Base-by-base conservation (phyloP, 1,140 invertebrate genomes). In the Pseudomyrmex sp. region DNA sequence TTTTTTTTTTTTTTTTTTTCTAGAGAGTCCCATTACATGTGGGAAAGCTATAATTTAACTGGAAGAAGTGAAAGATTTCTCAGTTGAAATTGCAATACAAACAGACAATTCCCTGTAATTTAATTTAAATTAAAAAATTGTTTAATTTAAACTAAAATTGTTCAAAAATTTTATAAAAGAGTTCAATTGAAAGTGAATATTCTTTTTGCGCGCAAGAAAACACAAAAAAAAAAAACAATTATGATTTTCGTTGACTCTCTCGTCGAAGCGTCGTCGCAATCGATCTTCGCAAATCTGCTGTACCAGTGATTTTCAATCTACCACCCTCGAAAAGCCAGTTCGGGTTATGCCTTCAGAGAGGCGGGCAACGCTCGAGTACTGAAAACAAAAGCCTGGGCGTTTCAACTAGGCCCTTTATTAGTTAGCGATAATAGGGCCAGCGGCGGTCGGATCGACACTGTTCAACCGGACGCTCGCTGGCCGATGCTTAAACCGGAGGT, bases 321-420 rank as follows among this genome's bases (percentile, higher is more conserved):
- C 35, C 35, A 35, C 62, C 26, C 46, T 56, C 26, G 62, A 65
- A 72, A 61, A 59, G 52, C 74, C 76, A 79, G 82, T 88, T 85
- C 18, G 69, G 68, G 20, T 80, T 50, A 62, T 75, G 58, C 68
- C 63, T 59, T 84, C 35, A 75, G 80, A 79, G 90, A 85, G 82
- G 35, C 72, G 83, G 83, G 58, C 76, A 63, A 44, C 63, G 82
- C 76, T 90, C 75, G 69, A 87, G 77, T 90, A 75, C 83, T 80
- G 88, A 88, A 92, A 93, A 93, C 92, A 93, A 93, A 93, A 91
- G 90, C 85, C 88, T 89, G 91, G 35, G 91, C 89, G 88, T 93
- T 94, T 93, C 93, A 94, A 94, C 94, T 93, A 93, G 91, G 90
- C 89, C 90, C 91, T 92, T 92, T 93, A 94, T 94, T 94, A 94